Conservation (phyloP, 1,140 invertebrate genomes). For the Drosophila auraria region DNA sequence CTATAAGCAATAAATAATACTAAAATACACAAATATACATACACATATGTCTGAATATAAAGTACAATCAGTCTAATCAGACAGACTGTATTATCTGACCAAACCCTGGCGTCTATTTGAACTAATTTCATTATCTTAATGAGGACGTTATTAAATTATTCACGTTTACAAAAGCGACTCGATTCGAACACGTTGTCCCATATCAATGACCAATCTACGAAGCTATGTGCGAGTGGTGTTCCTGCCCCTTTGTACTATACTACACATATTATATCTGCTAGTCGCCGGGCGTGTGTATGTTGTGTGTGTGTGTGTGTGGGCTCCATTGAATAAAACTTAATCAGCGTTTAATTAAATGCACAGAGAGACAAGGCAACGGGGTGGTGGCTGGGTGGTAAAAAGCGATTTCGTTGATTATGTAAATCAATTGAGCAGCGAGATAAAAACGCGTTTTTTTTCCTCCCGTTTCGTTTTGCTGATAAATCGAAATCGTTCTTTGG, state of each 20-base stretch:
- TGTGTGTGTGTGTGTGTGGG: constrained; percentile 32
- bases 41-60: background rate
- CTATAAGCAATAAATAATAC: constrained; percentile 6
- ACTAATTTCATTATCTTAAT: constrained; percentile 80
- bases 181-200: constrained; percentile 61
- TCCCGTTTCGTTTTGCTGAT: constrained; percentile 63
- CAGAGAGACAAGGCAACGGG: constrained; percentile 48
- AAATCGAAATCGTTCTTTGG: constrained; percentile 75
- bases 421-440: constrained; percentile 78
- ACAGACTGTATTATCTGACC: constrained; percentile 46
- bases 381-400: constrained; percentile 31
- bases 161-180: constrained; percentile 68
- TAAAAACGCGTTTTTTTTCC: constrained; percentile 55
- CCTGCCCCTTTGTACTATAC: constrained; percentile 31
- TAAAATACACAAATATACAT: too few relatives aligned
- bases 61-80: constrained; percentile 21
- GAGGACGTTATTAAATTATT: constrained; percentile 80
- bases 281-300: constrained; percentile 3
- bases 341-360: constrained; percentile 81
- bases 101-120: constrained; percentile 53
- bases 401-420: constrained; percentile 78
- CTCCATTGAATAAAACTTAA: constrained; percentile 81
- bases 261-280: constrained; percentile 23
- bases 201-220: constrained; percentile 75
- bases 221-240: constrained; percentile 24